phyloP scores from a whole-genome alignment of 2,888 invertebrate genomes.

The Temnothorax rugatulus region DNA sequence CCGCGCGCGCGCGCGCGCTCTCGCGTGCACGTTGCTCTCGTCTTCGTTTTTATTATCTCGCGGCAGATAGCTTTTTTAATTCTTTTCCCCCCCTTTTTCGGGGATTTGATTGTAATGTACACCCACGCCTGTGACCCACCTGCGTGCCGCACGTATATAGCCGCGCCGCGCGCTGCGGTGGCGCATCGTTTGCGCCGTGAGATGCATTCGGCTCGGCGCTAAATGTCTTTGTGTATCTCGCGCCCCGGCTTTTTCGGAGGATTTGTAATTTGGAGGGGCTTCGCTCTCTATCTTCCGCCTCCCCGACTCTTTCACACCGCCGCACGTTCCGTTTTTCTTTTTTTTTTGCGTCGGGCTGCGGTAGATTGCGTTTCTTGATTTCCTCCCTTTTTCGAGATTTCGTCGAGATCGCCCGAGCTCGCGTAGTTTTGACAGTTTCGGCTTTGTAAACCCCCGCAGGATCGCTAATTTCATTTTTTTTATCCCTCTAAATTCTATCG shows the following conservation, averaged over 20 bases:
- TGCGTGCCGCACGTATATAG: constrained; percentile 47
- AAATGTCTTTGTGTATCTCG: constrained; percentile 60
- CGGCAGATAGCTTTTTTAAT: constrained; percentile 83
- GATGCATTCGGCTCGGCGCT: constrained; percentile 38
- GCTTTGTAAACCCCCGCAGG: neutral
- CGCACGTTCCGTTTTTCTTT: constrained; percentile 18
- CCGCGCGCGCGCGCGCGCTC: constrained; percentile 15
- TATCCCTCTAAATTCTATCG: neutral
- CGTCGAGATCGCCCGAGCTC: constrained; percentile 28
- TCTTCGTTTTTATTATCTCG: constrained; percentile 74
- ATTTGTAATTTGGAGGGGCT: constrained; percentile 60
- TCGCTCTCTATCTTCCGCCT: neutral
- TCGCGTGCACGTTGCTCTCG: constrained; percentile 32
- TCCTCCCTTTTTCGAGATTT: constrained; percentile 42
- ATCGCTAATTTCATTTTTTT: neutral
- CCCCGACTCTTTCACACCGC: neutral
- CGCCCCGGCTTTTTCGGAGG: constrained; percentile 60
- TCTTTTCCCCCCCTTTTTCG: constrained; percentile 80
- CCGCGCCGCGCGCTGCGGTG: constrained; percentile 25
- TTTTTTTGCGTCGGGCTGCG: constrained; percentile 18
- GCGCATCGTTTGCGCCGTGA: constrained; percentile 56
- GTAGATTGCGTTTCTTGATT: constrained; percentile 58
- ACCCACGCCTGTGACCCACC: constrained; percentile 68
- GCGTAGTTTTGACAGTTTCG: constrained; percentile 4
- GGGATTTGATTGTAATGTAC: constrained; percentile 83